These are phyloP conservation scores for Tortricodes alternella DNA, from an alignment of 2,888 invertebrate species.

Conservation along the genomic window DNA sequence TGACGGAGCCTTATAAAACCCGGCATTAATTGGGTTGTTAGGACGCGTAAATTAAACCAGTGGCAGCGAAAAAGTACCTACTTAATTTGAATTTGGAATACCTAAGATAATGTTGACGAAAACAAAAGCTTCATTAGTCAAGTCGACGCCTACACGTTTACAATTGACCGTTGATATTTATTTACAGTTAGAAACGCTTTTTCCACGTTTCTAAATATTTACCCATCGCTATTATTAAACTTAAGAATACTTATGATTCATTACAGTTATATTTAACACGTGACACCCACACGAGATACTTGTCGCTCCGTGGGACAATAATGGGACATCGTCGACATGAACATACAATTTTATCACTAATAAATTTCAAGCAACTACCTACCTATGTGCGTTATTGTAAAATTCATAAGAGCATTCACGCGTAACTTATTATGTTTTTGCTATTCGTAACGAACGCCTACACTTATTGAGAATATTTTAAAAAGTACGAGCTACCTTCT, in stretches of 20 bases:
- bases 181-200: conserved; percentile 1
- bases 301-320: conserved; percentile 9
- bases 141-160: background rate
- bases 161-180: too few relatives aligned
- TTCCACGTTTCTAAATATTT: conserved; percentile 9
- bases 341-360: too few relatives aligned
- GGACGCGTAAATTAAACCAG: too few relatives aligned
- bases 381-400: too few relatives aligned
- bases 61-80: too few relatives aligned
- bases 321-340: conserved; percentile 8
- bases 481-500: background rate
- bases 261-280: conserved; percentile 10
- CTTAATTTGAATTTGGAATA: too few relatives aligned
- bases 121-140: background rate
- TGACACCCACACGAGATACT: conserved; percentile 13
- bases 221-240: conserved; percentile 17
- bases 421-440: too few relatives aligned
- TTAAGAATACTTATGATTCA: conserved; percentile 9
- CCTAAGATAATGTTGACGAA: background rate
- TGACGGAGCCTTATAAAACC: too few relatives aligned
- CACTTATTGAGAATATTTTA: conserved; percentile 2
- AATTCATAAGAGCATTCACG: too few relatives aligned
- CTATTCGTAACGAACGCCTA: conserved; percentile 19
- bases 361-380: too few relatives aligned
- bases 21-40: too few relatives aligned